Evolutionary conservation across 92 coral and sea anemone species (phyloP), one percentile per base, ranked within the genome.

Genomic region (Muricea muricata): DNA sequence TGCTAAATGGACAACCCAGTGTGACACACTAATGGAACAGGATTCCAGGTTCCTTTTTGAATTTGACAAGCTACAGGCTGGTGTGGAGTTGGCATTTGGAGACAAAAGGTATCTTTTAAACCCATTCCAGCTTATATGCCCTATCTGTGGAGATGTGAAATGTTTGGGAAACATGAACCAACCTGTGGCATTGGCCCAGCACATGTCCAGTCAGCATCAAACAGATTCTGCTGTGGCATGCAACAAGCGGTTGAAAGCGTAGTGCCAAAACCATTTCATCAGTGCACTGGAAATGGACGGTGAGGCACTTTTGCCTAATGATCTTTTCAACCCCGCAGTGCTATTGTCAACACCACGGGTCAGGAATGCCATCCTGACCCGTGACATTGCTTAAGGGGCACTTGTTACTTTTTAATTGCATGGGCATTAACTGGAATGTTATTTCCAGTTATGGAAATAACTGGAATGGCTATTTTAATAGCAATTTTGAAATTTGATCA

Each of bases 351-450:
- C 85, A 37, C 75, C 75, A 80, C 85, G 76, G 85, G 85, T 80
- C 85, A 80, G 85, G 85, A 55, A 29, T 61, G 85, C 75, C 56
- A 42, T 41, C 85, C 85, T 80, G 76, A 42, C 85, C 85, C 63
- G 75, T 80, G 85, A 45, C 75, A 80, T 80, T 80, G 17, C 4
- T 80, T 80, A 80, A 82, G 80, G 70, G 40, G 65, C 18, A n/a
- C 80, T 80, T 80, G 54, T 79, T 30, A 79, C 3, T 56, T 8
- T 55, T 79, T 32, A 18, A 77, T 24, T 50, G 18, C n/a, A n/a
- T n/a, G n/a, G n/a, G n/a, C n/a, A n/a, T 15, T 25, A 45, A 35
- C 33, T 14, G 7, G 10, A 37, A 72, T 9, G 6, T 39, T 39
- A 12, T 2, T 12, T 17, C 42, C 7, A 25, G 37, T 23, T 11